phyloP scores from a whole-genome alignment of 2,797 vertebrate genomes.

The Pteropus rufus region DNA sequence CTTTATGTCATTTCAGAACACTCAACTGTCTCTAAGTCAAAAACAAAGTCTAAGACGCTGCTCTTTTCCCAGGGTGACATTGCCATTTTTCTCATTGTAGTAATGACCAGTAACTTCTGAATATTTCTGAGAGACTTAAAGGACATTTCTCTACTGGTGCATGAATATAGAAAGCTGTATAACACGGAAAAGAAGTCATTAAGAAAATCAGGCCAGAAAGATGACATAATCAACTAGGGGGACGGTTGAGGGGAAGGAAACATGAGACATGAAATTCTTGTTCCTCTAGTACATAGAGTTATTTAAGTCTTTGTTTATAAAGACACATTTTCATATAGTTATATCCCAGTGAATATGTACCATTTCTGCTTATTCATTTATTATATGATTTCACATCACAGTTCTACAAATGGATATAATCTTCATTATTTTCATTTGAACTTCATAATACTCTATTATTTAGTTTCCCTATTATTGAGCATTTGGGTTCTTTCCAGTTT shows the following conservation, averaged over 20 bases:
- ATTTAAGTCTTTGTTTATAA: slow-evolving; percentile 3
- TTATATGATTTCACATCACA: slow-evolving; percentile 20
- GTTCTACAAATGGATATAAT: slow-evolving; percentile 13
- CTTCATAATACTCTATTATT: slow-evolving; percentile 37
- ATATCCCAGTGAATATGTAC: not conserved
- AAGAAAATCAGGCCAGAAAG: not conserved
- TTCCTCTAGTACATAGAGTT: not conserved
- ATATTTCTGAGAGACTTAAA: not conserved
- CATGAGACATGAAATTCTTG: not conserved
- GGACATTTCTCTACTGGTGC: not conserved
- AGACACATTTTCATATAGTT: not conserved
- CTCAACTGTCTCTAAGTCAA: not conserved
- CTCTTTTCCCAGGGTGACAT: not conserved
- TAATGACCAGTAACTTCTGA: not conserved
- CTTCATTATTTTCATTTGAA: slow-evolving; percentile 51
- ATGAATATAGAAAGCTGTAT: not conserved
- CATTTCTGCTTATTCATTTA: slow-evolving; percentile 23
- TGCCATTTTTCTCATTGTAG: not conserved
- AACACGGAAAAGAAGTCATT: slow-evolving; percentile 8
- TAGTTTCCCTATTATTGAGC: slow-evolving; percentile 33
- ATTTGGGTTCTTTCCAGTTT: slow-evolving; percentile 37
- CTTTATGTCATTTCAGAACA: not conserved
- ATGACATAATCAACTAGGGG: not conserved
- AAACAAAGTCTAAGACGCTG: not conserved
- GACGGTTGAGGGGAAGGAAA: not conserved